A percentile compares a stretch with the other conserved stretches of the same genome.
phyloP scores from a whole-genome alignment of 2,113 vertebrate species.

The Trogon surrucura region DNA sequence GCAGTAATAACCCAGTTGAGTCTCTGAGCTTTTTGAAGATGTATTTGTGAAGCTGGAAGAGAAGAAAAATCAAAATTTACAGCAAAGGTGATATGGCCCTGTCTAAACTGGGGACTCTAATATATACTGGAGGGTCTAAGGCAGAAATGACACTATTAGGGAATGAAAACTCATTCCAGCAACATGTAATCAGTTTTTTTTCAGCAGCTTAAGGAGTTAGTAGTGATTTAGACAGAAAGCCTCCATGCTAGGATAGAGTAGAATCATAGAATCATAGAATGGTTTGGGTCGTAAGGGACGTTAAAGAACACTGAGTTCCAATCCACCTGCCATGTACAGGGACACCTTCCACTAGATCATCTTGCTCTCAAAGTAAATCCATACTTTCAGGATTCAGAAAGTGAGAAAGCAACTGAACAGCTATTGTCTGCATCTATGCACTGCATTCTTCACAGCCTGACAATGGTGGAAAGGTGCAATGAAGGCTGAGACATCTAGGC shows the following conservation, averaged over 20 bases:
- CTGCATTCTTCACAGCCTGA: neutral
- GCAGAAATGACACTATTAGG: neutral
- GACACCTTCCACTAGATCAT: too few relatives aligned
- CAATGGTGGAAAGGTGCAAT: neutral
- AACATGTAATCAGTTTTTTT: neutral
- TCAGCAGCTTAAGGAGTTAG: neutral
- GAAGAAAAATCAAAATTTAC: neutral
- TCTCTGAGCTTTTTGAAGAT: neutral
- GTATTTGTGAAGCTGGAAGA: neutral
- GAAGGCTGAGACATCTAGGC: neutral
- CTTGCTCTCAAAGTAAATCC: neutral
- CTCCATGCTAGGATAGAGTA: neutral
- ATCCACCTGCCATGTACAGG: too few relatives aligned
- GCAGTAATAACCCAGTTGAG: neutral
- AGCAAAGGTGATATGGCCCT: neutral
- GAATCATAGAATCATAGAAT: too few relatives aligned
- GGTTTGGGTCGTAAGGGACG: too few relatives aligned
- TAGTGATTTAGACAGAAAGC: neutral
- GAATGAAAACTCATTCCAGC: neutral
- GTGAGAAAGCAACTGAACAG: neutral
- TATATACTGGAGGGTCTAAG: rapidly evolving
- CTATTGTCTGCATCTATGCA: neutral
- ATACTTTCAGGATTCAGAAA: neutral
- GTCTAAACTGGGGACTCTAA: neutral
- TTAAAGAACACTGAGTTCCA: too few relatives aligned